These are phyloP conservation scores for Argynnis bischoffii DNA, from an alignment of 2,888 invertebrate species.

Conservation along the genomic window DNA sequence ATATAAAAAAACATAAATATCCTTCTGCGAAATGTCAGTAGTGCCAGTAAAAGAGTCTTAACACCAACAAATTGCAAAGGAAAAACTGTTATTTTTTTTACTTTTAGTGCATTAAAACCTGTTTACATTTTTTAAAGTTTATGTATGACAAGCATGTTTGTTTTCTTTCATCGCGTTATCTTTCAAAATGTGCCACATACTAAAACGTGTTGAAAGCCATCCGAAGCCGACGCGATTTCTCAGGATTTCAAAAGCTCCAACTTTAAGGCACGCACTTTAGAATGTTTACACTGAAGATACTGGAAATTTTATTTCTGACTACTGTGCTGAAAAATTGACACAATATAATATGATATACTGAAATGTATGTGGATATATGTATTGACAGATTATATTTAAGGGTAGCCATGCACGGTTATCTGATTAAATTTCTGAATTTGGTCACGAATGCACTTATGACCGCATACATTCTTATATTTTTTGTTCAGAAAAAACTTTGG, in stretches of 20 bases:
- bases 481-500: too few relatives aligned
- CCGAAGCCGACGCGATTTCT: slow-evolving; percentile 70
- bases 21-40: too few relatives aligned
- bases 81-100: too few relatives aligned
- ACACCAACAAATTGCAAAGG: too few relatives aligned
- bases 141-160: not conserved
- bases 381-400: not conserved
- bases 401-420: too few relatives aligned
- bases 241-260: slow-evolving; percentile 67
- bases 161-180: not conserved
- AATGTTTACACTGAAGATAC: slow-evolving; percentile 50
- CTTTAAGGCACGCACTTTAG: slow-evolving; percentile 64
- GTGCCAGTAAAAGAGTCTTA: too few relatives aligned
- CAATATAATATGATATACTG: slow-evolving; percentile 1
- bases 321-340: slow-evolving; percentile 22
- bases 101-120: too few relatives aligned
- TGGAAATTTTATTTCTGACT: slow-evolving; percentile 29
- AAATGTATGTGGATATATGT: not conserved
- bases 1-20: too few relatives aligned
- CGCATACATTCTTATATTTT: too few relatives aligned
- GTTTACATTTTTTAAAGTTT: too few relatives aligned
- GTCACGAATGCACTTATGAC: too few relatives aligned
- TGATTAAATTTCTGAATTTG: too few relatives aligned
- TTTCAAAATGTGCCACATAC: slow-evolving; percentile 42
- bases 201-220: slow-evolving; percentile 67